Base-by-base conservation (phyloP, 2,113 vertebrate genomes). In the Excalfactoria chinensis region DNA sequence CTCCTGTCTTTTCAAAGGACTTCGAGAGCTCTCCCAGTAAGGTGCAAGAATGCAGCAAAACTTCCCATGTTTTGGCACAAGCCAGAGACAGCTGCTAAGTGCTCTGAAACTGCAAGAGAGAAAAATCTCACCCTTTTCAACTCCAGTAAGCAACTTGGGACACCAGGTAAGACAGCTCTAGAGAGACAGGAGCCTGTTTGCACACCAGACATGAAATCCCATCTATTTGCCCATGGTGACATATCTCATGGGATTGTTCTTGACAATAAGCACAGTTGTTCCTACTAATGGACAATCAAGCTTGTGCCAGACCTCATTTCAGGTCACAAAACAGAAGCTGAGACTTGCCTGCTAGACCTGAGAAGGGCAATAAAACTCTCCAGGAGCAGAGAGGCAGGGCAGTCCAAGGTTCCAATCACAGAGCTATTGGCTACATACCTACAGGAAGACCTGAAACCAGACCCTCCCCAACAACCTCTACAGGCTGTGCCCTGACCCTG, bases 201-300 rank as follows among this genome's bases (percentile, higher is more conserved):
- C 79, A 48, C 30, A 6, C 43, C 41, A 44, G 41, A n/a, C 41
- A 66, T 41, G 41, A 44, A 32, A 21, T 41, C 41, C 64, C 37
- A 17, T 8, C 72, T 37, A 2, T 25, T n/a, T n/a, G 30, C 21
- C 41, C 41, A 6, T 1, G 19, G 26, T 5, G 32, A 7, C 3
- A 0, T 1, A 43, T 8, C 78, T 21, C 6, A 1, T 5, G 13
- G 32, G 10, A 11, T 11, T n/a, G 30, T 4, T 74, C 56, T 49
- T 28, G 41, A 26, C 7, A 44, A 86, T 43, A 44, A 68, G 11
- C 58, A 74, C 9, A 14, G 18, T 60, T 85, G 53, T 49, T 88
- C 23, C 28, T 44, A 18, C 68, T 40, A 67, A 58, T 8, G 32
- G 43, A 48, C 55, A 69, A 64, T 18, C 25, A 26, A 40, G 22